Conservation (phyloP, 2,113 vertebrate genomes). For the Microcebus ravelobensis region DNA sequence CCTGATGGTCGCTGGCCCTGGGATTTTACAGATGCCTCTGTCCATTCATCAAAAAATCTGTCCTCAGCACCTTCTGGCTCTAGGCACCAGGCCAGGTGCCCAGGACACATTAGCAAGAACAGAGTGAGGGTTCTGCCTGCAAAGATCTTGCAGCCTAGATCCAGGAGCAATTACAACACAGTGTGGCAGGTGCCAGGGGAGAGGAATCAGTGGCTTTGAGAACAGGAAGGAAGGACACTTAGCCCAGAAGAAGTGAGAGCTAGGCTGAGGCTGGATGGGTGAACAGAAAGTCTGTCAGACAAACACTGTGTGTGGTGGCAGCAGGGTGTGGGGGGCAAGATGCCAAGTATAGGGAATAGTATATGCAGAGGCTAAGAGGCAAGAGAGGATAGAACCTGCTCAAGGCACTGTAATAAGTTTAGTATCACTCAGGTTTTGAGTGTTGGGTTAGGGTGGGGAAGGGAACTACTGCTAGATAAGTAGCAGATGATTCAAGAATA, state of each 20-base stretch:
- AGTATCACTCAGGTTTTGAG: background rate
- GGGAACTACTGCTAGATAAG: background rate
- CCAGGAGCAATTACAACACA: background rate
- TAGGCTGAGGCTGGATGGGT: background rate
- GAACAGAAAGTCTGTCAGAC: background rate
- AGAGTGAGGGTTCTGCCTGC: background rate
- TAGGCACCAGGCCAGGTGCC: background rate
- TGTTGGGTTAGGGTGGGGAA: fast-evolving
- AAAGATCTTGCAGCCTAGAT: background rate
- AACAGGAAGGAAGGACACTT: background rate
- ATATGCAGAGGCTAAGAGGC: background rate
- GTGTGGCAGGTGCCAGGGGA: too few relatives aligned
- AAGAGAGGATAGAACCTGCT: too few relatives aligned
- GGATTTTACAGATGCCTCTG: background rate
- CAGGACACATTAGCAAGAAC: background rate
- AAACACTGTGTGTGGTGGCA: background rate
- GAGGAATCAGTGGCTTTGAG: background rate
- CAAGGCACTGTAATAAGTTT: too few relatives aligned
- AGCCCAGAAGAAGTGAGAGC: background rate
- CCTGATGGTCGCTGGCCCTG: background rate
- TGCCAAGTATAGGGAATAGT: background rate
- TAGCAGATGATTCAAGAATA: background rate
- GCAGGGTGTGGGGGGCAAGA: fast-evolving
- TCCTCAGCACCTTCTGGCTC: background rate
- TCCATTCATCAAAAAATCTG: background rate